Evolutionary conservation across 2,113 vertebrate genomes (phyloP).

Genomic region (Puffinus mauretanicus): DNA sequence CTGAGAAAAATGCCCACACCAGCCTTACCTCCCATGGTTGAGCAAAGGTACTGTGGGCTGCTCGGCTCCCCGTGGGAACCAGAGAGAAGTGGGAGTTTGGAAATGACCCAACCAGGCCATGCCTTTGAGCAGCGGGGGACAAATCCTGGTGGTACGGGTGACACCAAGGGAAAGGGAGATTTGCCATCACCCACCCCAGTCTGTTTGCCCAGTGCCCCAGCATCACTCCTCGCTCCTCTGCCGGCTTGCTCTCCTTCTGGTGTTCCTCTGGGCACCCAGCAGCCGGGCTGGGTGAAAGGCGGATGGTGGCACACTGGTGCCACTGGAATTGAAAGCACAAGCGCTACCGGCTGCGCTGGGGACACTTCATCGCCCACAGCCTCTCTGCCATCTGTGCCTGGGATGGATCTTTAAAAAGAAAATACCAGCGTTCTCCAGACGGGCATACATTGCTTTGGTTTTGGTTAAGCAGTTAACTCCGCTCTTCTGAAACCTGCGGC

Average conservation of each 20-base stretch:
- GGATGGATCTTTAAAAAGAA: neutral
- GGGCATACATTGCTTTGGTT: neutral
- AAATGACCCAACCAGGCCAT: neutral
- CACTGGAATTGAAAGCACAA: neutral
- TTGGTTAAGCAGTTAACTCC: neutral
- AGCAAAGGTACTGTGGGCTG: neutral
- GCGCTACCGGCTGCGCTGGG: rapidly evolving
- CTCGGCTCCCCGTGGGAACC: neutral
- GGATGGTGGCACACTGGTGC: neutral
- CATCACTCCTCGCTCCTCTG: neutral
- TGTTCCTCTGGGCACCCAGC: neutral
- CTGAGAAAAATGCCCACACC: neutral
- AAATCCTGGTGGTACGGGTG: neutral
- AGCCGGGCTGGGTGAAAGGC: neutral
- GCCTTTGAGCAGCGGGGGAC: neutral
- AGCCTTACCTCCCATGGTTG: neutral
- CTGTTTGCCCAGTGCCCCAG: neutral
- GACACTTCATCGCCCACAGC: neutral
- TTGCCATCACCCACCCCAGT: neutral
- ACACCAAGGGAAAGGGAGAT: neutral
- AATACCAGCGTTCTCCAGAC: rapidly evolving
- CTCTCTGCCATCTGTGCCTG: neutral
- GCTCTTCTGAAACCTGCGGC: neutral
- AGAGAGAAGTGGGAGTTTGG: neutral
- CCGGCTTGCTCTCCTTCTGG: neutral